Base-by-base conservation (phyloP, 2,113 vertebrate species). In the Cromileptes altivelis region DNA sequence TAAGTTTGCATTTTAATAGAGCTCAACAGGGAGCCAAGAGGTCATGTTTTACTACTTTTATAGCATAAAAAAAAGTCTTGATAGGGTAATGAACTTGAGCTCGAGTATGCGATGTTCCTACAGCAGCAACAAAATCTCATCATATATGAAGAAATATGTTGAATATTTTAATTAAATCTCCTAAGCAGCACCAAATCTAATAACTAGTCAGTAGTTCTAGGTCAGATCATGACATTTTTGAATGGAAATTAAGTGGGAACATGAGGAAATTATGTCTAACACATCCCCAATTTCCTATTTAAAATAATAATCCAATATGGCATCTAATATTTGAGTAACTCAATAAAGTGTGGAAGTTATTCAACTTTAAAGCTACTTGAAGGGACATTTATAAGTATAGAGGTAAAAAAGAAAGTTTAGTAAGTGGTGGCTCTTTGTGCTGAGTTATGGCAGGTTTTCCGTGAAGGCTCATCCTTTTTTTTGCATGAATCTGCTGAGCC, bases 391-490 rank as follows among this genome's bases (percentile, higher is more conserved):
- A 3, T 40, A n/a, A 4, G n/a, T 63, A 71, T 33, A 6, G 21
- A 58, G 17, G 9, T n/a, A 19, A 12, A 70, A 70, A 74, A n/a
- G n/a, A n/a, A n/a, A n/a, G n/a, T n/a, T 73, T 33, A 37, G 25
- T 21, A 50, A 69, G 67, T 50, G 40, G n/a, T 53, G 53, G 67
- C 6, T 53, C 49, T 79, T 70, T 77, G 25, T 80, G 77, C 75
- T 75, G 79, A 82, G 72, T 79, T 81, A 80, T 30, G 37, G 69
- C 70, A 80, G 61, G 21, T 57, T 75, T 69, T 69, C 49, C n/a
- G 19, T 47, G 56, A 96, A 95, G 94, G 82, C 30, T 84, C 70
- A 64, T 90, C 75, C 72, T 60, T 88, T 50, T 50, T 78, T 80
- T 64, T 47, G 49, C 57, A 58, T 67, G 27, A 87, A 78, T 81